Percentiles rank a stretch among this genome's conserved stretches.
Evolutionary conservation across 2,797 vertebrate genomes (phyloP).

Genomic region (Balearica regulorum): DNA sequence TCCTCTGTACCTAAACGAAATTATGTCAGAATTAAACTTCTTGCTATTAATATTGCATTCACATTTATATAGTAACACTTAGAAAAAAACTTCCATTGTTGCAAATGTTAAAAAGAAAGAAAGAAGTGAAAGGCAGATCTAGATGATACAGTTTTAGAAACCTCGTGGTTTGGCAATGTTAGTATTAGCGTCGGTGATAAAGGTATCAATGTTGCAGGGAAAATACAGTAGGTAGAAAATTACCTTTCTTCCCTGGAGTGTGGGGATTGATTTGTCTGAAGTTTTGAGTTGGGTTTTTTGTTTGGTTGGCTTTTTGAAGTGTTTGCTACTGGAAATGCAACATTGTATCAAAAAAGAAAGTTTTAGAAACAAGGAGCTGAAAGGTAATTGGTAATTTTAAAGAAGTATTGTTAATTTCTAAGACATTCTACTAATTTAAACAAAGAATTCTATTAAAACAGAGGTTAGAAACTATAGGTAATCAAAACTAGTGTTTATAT

Average conservation of each 20-base stretch:
- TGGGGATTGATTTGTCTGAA: not conserved
- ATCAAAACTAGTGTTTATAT: not conserved
- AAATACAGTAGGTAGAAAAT: not conserved
- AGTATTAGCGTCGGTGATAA: no score
- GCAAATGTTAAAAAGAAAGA: not conserved
- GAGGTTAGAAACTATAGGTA: not conserved
- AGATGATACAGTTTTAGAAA: not conserved
- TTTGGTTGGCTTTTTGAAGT: not conserved
- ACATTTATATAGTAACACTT: not conserved
- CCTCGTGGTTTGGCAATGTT: not conserved
- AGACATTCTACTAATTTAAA: not conserved
- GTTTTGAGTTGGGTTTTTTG: not conserved
- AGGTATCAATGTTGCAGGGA: not conserved
- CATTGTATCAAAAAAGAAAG: not conserved
- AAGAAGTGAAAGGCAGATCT: not conserved
- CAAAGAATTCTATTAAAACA: not conserved
- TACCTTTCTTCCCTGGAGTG: not conserved
- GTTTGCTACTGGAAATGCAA: not conserved
- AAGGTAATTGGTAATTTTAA: not conserved
- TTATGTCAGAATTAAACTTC: not conserved
- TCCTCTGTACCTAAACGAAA: not conserved
- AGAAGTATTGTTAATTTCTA: not conserved
- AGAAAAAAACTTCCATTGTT: not conserved
- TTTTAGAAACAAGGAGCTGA: not conserved
- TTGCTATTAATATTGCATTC: not conserved